Evolutionary conservation across 2,113 vertebrate genomes (phyloP).

Genomic region (Mustela lutreola): DNA sequence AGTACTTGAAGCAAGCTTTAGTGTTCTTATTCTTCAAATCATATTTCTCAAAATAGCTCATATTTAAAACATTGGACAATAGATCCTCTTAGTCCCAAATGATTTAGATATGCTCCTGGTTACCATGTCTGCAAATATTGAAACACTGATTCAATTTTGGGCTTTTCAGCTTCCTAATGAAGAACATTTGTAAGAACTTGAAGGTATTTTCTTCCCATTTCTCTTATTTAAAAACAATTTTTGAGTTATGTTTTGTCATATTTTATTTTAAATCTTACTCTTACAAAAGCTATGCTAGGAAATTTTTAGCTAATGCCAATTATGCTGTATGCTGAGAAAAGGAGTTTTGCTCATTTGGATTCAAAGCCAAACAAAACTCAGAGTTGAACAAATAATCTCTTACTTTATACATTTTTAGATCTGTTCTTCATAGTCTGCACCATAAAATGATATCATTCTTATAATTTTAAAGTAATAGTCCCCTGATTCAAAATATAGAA

Average conservation of each 20-base stretch:
- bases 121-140: background rate
- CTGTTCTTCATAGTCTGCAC: background rate
- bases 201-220: background rate
- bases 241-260: background rate
- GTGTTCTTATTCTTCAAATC: slow-evolving; percentile 19
- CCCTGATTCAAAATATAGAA: background rate
- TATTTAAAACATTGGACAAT: slow-evolving; percentile 33
- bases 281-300: background rate
- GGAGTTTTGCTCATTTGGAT: background rate
- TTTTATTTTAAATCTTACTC: background rate
- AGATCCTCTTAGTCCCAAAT: background rate
- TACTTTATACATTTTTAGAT: background rate
- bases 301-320: background rate
- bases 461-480: background rate
- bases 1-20: background rate
- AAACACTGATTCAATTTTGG: background rate
- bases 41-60: slow-evolving; percentile 52
- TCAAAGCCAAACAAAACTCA: background rate
- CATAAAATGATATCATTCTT: background rate
- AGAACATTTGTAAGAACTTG: background rate
- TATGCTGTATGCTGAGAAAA: background rate
- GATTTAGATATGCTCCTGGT: background rate
- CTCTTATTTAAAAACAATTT: background rate
- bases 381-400: background rate
- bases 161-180: background rate